These are phyloP conservation scores for Enteromius afrohamiltoni DNA, from an alignment of 2,797 vertebrate genomes.

Conservation along the genomic window DNA sequence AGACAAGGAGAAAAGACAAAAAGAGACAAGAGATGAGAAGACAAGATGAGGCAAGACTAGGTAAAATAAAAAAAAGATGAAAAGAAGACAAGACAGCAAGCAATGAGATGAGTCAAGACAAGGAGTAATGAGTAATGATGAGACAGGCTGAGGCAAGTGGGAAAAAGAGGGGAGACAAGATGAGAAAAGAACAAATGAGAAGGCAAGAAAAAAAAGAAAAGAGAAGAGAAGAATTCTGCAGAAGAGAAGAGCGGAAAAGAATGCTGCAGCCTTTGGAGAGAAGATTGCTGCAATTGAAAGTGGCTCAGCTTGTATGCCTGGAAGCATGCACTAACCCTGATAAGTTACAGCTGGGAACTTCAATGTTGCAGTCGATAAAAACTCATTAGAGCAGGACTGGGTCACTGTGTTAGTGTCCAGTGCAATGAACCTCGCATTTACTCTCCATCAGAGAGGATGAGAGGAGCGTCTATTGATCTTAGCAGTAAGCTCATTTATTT, in stretches of 20 bases:
- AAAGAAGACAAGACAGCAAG: no score
- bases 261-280: constrained; percentile 16
- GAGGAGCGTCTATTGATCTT: constrained; percentile 60
- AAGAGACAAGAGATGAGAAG: not conserved
- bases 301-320: constrained; percentile 52
- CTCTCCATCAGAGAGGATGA: constrained; percentile 64
- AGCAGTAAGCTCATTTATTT: constrained; percentile 63
- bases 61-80: not conserved
- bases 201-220: not conserved
- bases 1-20: not conserved
- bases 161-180: not conserved
- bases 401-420: constrained; percentile 69
- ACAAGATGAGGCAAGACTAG: not conserved
- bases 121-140: not conserved
- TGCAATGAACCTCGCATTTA: constrained; percentile 65
- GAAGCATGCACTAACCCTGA: constrained; percentile 77
- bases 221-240: not conserved
- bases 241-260: not conserved
- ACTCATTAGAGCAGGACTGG: constrained; percentile 81
- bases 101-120: not conserved
- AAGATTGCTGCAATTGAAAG: constrained; percentile 29
- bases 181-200: constrained; percentile 16
- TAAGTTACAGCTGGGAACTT: constrained; percentile 80
- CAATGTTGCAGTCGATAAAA: constrained; percentile 83
- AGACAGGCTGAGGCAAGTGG: not conserved